phyloP scores from a whole-genome alignment of 1,140 invertebrate species.

The Conopomorpha cramerella region DNA sequence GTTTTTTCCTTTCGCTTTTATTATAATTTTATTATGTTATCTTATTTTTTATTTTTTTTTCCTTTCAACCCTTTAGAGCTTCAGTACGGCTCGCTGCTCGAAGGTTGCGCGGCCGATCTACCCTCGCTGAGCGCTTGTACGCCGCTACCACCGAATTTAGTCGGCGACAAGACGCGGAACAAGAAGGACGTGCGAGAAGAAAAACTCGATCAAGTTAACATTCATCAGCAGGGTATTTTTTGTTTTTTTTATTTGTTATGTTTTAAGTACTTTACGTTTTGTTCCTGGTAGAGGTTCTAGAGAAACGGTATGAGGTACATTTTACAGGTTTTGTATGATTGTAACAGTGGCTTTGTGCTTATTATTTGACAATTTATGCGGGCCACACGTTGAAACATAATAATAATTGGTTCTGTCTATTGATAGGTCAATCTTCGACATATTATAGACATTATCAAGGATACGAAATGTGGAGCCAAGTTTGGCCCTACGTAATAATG shows the following conservation, averaged over 20 bases:
- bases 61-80: constrained; percentile 25
- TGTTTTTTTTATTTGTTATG: constrained; percentile 24
- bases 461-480: no score
- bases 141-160: constrained; percentile 52
- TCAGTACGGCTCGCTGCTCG: constrained; percentile 45
- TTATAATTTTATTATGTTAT: constrained; percentile 15
- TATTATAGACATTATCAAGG: no score
- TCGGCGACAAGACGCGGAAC: constrained; percentile 49
- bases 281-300: constrained; percentile 8
- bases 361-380: no score
- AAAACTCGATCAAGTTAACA: constrained; percentile 81
- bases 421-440: no score
- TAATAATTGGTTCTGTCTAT: no score
- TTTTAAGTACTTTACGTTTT: constrained; percentile 11
- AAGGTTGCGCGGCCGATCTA: constrained; percentile 51
- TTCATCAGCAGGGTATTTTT: constrained; percentile 82
- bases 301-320: no score
- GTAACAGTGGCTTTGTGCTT: no score
- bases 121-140: constrained; percentile 47
- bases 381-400: no score
- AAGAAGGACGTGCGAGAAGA: constrained; percentile 72
- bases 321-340: no score
- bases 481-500: no score
- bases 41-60: constrained; percentile 29
- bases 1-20: constrained; percentile 8